Conservation (phyloP, 2,888 invertebrate species). For the Lasiommata megera region DNA sequence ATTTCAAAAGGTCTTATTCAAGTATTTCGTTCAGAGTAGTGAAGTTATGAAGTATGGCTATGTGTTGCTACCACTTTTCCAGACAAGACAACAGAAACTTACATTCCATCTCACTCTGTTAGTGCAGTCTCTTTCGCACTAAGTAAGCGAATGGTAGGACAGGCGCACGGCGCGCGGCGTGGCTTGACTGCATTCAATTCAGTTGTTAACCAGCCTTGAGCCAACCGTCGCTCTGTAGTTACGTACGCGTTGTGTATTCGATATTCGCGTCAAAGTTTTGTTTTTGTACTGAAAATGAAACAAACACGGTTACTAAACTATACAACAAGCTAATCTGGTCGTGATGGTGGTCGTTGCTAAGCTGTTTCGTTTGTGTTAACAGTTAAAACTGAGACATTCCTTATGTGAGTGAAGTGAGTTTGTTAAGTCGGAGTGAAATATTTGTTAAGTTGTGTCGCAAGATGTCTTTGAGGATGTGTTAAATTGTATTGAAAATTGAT, state of each 20-base stretch:
- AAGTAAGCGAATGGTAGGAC: slow-evolving; percentile 26
- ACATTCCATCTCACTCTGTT: slow-evolving; percentile 35
- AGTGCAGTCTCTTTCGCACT: slow-evolving; percentile 46
- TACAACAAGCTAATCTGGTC: slow-evolving; percentile 3
- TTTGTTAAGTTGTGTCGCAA: slow-evolving; percentile 50
- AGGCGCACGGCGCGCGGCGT: slow-evolving; percentile 43
- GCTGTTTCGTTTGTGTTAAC: slow-evolving; percentile 6
- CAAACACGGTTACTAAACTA: slow-evolving; percentile 31
- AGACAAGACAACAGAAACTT: slow-evolving; percentile 49
- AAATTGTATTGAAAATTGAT: slow-evolving; percentile 50
- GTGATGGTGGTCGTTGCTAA: slow-evolving; percentile 2
- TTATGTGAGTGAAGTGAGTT: slow-evolving; percentile 42
- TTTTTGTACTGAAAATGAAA: slow-evolving; percentile 55
- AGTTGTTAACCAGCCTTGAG: slow-evolving; percentile 55
- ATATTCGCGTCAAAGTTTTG: slow-evolving; percentile 63
- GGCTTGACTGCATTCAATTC: slow-evolving; percentile 40
- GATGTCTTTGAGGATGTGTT: slow-evolving; percentile 62
- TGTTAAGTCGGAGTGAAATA: slow-evolving; percentile 59
- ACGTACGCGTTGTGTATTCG: slow-evolving; percentile 49
- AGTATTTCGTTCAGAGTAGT: neutral
- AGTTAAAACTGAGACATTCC: slow-evolving; percentile 33
- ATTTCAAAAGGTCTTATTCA: neutral
- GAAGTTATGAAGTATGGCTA: slow-evolving; percentile 33
- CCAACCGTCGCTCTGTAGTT: slow-evolving; percentile 59
- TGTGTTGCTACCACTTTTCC: slow-evolving; percentile 43